Base-by-base conservation (phyloP, 2,797 vertebrate genomes). In the Rhinichthys osculus region DNA sequence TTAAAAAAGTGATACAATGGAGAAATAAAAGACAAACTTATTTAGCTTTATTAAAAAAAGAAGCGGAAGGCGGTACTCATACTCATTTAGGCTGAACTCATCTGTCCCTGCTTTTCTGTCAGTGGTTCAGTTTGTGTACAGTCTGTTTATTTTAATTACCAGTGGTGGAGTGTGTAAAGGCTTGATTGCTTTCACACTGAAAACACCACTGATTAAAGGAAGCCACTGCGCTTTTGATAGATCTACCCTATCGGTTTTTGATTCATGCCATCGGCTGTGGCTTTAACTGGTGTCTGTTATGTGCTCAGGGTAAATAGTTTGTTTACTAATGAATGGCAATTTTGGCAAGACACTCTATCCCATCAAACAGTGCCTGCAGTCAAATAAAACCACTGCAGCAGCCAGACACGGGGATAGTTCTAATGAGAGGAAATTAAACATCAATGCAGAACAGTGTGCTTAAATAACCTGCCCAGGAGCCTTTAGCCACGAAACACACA, bases 131-230 rank as follows among this genome's bases (percentile, higher is more conserved):
- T 87, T 82, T 83, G 84, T 64, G 84, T 85, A 76, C 76, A 74
- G 76, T 89, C 86, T 87, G 88, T 89, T 90, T 90, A 87, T 90
- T 88, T 87, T 89, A 91, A 91, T 90, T 88, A 87, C 85, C 80
- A 84, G 84, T 30, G 84, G 73, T 85, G 84, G 77, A 82, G 57
- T 69, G 77, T 85, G 77, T 83, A 79, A 85, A 81, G 81, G 84
- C 54, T 72, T 86, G 84, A 83, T 87, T 87, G 87, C 76, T 88
- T 87, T 88, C 30, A 38, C 86, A 69, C 35, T 86, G 89, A 87
- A 89, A 87, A 74, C 72, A 40, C 70, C 66, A 59, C 73, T 86
- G 86, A 88, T 88, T 89, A 88, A 86, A 87, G 85, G 84, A 84
- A 87, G 82, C 64, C 79, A 73, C 72, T 44, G 77, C 50, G 64